Percentiles rank a stretch among this genome's conserved stretches.
Conservation (phyloP, 1,140 invertebrate species). For the Helicoverpa zea region DNA sequence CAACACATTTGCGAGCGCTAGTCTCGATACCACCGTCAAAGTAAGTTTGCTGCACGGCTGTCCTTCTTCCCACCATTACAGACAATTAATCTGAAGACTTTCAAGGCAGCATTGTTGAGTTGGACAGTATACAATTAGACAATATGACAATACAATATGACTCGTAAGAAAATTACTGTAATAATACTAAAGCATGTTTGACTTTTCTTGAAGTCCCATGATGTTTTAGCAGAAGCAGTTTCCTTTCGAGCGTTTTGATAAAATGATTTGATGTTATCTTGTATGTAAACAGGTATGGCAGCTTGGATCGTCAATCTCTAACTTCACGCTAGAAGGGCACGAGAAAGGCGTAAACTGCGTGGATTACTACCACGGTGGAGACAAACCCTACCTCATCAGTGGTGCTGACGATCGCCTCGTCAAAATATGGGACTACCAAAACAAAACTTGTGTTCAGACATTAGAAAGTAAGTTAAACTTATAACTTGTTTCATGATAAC, state of each 20-base stretch:
- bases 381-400: conserved; percentile 99
- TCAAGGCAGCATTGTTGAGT: background rate
- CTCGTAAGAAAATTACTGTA: too few relatives aligned
- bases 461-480: conserved; percentile 92
- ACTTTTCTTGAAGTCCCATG: too few relatives aligned
- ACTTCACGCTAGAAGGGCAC: conserved; percentile 99
- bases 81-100: background rate
- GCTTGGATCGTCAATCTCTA: conserved; percentile 97
- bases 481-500: background rate
- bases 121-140: too few relatives aligned
- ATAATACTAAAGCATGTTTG: too few relatives aligned
- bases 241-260: background rate
- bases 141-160: too few relatives aligned
- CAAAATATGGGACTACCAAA: conserved; percentile 99
- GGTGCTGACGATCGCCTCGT: conserved; percentile 99
- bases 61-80: background rate
- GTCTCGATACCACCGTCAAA: conserved; percentile 98
- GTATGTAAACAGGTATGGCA: conserved; percentile 94
- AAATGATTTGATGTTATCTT: background rate
- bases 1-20: conserved; percentile 99
- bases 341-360: conserved; percentile 99
- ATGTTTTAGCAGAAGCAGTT: too few relatives aligned
- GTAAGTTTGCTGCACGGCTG: conserved; percentile 83
- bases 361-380: conserved; percentile 99
- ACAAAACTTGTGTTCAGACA: conserved; percentile 99